Conservation (phyloP, 1,140 invertebrate species). For the Polypedilum vanderplanki region DNA sequence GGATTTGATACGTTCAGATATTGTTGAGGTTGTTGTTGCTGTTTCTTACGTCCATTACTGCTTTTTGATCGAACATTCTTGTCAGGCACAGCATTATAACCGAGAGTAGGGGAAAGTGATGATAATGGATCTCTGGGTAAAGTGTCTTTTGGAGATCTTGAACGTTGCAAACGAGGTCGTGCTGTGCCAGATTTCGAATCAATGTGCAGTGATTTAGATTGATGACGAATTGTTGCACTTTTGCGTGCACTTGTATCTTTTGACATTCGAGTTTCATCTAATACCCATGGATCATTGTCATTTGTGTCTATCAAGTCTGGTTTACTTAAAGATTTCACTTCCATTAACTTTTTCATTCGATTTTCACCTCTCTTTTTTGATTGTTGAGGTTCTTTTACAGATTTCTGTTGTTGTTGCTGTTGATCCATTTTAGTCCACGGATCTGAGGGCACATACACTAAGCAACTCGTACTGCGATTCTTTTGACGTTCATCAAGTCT, state of each 20-base stretch:
- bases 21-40: conserved; percentile 31
- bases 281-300: conserved; percentile 22
- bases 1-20: conserved; percentile 34
- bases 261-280: neutral
- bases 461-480: conserved; percentile 39
- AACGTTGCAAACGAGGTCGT: conserved; percentile 28
- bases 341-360: conserved; percentile 6
- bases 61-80: neutral
- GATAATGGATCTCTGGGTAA: conserved; percentile 7
- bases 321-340: conserved; percentile 9
- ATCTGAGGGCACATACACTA: conserved; percentile 39
- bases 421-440: conserved; percentile 42
- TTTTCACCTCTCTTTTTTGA: neutral
- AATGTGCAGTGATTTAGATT: neutral
- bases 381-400: neutral
- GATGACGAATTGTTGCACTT: neutral
- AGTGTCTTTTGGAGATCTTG: conserved; percentile 27
- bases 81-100: neutral
- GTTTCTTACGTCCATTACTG: neutral
- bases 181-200: conserved; percentile 3
- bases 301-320: neutral
- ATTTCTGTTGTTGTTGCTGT: conserved; percentile 26
- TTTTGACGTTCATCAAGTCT: conserved; percentile 34
- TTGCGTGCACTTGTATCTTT: neutral
- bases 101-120: neutral